phyloP scores from a whole-genome alignment of 2,797 vertebrate genomes.

The Lepilemur ruficaudatus region DNA sequence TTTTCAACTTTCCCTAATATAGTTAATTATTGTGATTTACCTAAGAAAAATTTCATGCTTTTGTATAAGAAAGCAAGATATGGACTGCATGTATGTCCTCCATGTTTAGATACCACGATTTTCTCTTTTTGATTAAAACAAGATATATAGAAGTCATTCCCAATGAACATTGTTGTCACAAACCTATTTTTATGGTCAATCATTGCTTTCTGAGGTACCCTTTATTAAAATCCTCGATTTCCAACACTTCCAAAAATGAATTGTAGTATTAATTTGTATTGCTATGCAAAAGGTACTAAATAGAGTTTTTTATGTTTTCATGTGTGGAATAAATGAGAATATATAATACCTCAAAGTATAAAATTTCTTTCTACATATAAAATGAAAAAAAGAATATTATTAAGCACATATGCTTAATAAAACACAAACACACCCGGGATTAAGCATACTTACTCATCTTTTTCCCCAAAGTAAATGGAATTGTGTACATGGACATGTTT shows the following conservation, averaged over 20 bases:
- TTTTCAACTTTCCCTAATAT: neutral
- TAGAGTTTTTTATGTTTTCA: neutral
- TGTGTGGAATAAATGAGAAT: neutral
- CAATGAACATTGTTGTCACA: neutral
- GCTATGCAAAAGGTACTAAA: neutral
- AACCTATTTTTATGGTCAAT: neutral
- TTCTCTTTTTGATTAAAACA: neutral
- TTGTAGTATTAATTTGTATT: neutral
- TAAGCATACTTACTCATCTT: neutral
- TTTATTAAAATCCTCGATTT: neutral
- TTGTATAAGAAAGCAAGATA: neutral
- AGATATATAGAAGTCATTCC: neutral
- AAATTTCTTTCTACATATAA: neutral
- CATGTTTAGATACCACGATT: neutral
- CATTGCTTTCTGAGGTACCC: neutral
- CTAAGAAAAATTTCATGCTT: neutral
- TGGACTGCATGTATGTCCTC: rapidly evolving
- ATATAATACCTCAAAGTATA: neutral
- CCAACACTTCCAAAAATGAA: neutral
- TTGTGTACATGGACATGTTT: neutral
- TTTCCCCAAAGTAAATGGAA: neutral
- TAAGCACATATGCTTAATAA: neutral
- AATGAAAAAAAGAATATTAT: neutral
- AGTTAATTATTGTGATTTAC: neutral
- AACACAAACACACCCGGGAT: neutral